Evolutionary conservation across 2,113 vertebrate species (phyloP).

Genomic region (Pomatostomus ruficeps): DNA sequence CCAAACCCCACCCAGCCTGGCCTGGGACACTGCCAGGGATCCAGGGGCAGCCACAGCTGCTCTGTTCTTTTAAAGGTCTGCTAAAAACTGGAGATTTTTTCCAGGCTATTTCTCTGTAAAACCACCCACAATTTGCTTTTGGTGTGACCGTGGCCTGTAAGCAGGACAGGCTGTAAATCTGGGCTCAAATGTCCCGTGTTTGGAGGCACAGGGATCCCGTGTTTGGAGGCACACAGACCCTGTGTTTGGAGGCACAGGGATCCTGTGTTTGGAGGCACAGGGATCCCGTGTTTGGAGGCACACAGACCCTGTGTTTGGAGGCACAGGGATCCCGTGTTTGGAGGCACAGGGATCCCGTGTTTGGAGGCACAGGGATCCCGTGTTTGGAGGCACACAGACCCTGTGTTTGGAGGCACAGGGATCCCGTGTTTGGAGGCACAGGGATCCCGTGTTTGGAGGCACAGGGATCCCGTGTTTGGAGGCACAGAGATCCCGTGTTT

Average conservation of each 20-base stretch:
- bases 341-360: conserved; percentile 56
- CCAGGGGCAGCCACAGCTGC: neutral
- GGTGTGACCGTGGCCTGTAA: neutral
- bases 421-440: conserved; percentile 55
- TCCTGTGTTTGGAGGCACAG: conserved; percentile 54
- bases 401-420: conserved; percentile 64
- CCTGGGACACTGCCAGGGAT: neutral
- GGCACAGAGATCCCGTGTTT: conserved; percentile 51
- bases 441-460: conserved; percentile 60
- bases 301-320: no score
- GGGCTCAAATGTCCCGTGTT: conserved; percentile 8
- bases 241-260: conserved; percentile 64
- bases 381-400: no score
- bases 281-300: conserved; percentile 45
- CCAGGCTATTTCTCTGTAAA: neutral
- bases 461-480: conserved; percentile 51
- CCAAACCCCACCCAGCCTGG: neutral
- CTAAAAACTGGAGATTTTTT: neutral
- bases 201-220: no score
- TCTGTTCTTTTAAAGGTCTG: neutral
- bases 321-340: conserved; percentile 51
- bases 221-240: no score
- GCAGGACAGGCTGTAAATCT: neutral
- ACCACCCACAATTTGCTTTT: neutral
- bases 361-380: conserved; percentile 59